phyloP scores from a whole-genome alignment of 2,113 vertebrate species.

The Marmota flaviventris region DNA sequence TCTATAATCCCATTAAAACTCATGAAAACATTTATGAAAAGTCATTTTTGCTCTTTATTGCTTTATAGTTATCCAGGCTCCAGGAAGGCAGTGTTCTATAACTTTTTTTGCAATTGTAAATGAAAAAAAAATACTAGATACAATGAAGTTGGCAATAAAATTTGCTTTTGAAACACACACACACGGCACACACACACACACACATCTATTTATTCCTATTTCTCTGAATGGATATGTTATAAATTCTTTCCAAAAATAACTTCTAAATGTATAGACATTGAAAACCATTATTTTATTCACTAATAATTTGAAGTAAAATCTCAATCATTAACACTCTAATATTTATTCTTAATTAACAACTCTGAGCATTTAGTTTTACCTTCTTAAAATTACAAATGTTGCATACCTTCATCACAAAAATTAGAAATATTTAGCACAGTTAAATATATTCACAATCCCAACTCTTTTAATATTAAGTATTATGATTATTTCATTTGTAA shows the following conservation, averaged over 20 bases:
- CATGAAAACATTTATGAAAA: conserved; percentile 38
- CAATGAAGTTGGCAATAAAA: conserved; percentile 16
- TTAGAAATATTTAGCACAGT: conserved; percentile 14
- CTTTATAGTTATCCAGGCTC: conserved; percentile 41
- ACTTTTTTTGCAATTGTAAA: not conserved
- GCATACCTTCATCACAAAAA: not conserved
- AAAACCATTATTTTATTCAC: conserved; percentile 18
- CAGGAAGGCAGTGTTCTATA: not conserved
- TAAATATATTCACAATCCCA: not conserved
- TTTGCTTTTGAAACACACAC: not conserved
- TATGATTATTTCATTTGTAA: conserved; percentile 3
- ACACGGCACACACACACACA: not conserved
- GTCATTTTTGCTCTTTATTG: not conserved
- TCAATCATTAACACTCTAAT: not conserved
- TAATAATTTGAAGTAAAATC: conserved; percentile 62
- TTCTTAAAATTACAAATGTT: conserved; percentile 22
- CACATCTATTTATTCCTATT: not conserved
- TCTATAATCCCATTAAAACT: not conserved
- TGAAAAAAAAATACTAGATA: not conserved
- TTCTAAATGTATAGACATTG: not conserved
- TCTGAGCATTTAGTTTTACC: not conserved
- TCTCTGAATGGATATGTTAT: not conserved
- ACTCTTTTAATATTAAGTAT: not conserved
- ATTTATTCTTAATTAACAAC: not conserved
- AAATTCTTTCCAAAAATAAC: conserved; percentile 22